phyloP scores from a whole-genome alignment of 2,113 vertebrate species.

The Corynorhinus townsendii region DNA sequence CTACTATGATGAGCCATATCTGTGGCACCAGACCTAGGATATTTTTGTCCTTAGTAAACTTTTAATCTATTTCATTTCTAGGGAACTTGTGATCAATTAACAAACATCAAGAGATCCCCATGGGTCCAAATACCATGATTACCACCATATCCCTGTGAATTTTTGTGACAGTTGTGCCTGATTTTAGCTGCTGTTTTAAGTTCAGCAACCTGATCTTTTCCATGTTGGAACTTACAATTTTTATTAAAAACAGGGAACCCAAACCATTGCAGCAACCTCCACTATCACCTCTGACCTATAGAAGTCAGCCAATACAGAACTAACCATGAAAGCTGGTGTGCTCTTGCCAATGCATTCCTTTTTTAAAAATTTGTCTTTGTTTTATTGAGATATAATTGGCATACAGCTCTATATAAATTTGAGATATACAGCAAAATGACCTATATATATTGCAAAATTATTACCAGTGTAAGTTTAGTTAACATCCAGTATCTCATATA shows the following conservation, averaged over 20 bases:
- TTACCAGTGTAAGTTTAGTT: neutral
- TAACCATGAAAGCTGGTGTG: neutral
- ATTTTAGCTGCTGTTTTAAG: neutral
- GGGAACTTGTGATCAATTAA: neutral
- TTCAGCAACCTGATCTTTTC: neutral
- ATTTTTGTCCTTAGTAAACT: neutral
- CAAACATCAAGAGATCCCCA: neutral
- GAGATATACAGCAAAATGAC: neutral
- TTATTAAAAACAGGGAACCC: neutral
- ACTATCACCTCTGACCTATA: neutral
- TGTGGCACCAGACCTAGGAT: neutral
- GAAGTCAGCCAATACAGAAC: neutral
- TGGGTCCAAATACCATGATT: neutral
- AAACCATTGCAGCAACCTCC: neutral
- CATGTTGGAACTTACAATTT: neutral
- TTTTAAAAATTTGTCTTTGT: neutral
- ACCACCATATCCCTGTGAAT: neutral
- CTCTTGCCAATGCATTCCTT: neutral
- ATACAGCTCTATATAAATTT: neutral
- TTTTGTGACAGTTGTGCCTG: neutral
- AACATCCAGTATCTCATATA: neutral
- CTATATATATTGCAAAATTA: neutral
- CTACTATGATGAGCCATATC: neutral
- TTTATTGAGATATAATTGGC: neutral
- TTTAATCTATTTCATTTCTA: neutral